phyloP scores from a whole-genome alignment of 2,888 invertebrate species.

The Eilema caniola region DNA sequence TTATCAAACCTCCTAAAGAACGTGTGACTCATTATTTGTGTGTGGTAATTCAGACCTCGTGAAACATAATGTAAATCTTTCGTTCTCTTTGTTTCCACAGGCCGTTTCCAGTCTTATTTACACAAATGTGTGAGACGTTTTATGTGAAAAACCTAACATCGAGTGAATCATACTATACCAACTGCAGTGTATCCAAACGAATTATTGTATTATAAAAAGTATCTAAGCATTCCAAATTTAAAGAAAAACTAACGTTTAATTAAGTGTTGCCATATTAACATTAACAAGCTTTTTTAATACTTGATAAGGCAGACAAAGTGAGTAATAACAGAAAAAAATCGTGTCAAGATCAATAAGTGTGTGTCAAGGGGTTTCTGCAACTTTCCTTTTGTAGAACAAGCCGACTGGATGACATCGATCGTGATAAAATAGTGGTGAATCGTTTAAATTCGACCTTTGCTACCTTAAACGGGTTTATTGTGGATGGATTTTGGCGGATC shows the following conservation, averaged over 20 bases:
- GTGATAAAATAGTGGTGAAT: constrained; percentile 71
- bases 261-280: constrained; percentile 82
- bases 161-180: constrained; percentile 62
- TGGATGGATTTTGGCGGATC: constrained; percentile 82
- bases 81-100: constrained; percentile 70
- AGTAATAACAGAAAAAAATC: constrained; percentile 68
- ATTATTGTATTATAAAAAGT: constrained; percentile 61
- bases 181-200: constrained; percentile 60
- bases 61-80: constrained; percentile 65
- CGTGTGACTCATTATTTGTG: constrained; percentile 67
- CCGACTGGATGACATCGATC: constrained; percentile 76
- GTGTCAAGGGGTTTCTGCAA: constrained; percentile 82
- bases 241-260: constrained; percentile 71
- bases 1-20: constrained; percentile 61
- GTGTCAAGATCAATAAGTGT: constrained; percentile 84
- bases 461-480: constrained; percentile 64
- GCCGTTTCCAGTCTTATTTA: constrained; percentile 72
- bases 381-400: constrained; percentile 82
- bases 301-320: constrained; percentile 58
- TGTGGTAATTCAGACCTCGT: constrained; percentile 68
- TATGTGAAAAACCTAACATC: constrained; percentile 69
- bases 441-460: constrained; percentile 74
- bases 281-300: constrained; percentile 60
- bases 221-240: constrained; percentile 79
- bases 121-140: constrained; percentile 76